A percentile compares a stretch with the other conserved stretches of the same genome.
phyloP scores from a whole-genome alignment of 2,113 vertebrate species.

The Hymenochirus boettgeri region DNA sequence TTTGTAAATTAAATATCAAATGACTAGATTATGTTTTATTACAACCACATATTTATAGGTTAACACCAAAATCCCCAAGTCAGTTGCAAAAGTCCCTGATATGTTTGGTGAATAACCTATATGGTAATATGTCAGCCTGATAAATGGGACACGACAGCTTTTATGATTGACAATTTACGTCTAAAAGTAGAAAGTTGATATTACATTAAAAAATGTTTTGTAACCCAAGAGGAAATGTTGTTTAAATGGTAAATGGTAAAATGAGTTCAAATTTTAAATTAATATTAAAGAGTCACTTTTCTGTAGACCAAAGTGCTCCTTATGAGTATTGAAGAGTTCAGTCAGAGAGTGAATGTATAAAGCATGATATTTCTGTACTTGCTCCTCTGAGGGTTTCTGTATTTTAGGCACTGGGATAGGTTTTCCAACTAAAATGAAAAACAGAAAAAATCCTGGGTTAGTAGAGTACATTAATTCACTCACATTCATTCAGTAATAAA shows the following conservation, averaged over 20 bases:
- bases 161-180: neutral
- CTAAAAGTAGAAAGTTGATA: neutral
- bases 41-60: too few relatives aligned
- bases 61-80: too few relatives aligned
- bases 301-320: slow-evolving; percentile 39
- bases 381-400: slow-evolving; percentile 30
- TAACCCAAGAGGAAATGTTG: neutral
- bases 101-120: too few relatives aligned
- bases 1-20: too few relatives aligned
- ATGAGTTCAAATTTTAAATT: slow-evolving; percentile 1
- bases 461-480: too few relatives aligned
- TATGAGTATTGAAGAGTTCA: slow-evolving; percentile 43
- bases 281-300: slow-evolving; percentile 28
- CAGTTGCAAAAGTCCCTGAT: too few relatives aligned
- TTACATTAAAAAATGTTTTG: neutral
- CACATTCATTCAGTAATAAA: too few relatives aligned
- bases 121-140: neutral
- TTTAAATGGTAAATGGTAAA: neutral
- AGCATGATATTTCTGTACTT: slow-evolving; percentile 38
- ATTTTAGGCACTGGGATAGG: slow-evolving; percentile 39
- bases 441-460: too few relatives aligned
- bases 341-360: slow-evolving; percentile 29
- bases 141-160: neutral
- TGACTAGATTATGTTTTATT: too few relatives aligned
- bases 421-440: slow-evolving; percentile 37